phyloP scores from a whole-genome alignment of 2,113 vertebrate species.

The Heterotilapia buettikoferi region DNA sequence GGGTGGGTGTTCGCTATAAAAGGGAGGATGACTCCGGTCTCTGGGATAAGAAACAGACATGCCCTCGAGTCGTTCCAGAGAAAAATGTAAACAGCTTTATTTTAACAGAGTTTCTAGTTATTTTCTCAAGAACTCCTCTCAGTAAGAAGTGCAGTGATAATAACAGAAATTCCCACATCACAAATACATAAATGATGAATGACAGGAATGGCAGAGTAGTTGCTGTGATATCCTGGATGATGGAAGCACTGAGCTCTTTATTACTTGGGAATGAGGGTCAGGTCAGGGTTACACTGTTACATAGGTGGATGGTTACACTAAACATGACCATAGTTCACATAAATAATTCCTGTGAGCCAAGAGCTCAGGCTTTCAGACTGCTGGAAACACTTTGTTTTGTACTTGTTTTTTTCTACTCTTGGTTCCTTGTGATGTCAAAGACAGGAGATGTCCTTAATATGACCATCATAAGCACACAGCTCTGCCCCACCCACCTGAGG shows the following conservation, averaged over 20 bases:
- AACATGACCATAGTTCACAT: not conserved
- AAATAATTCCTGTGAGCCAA: not conserved
- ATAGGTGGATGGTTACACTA: not conserved
- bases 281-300: not conserved
- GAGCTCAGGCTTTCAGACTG: not conserved
- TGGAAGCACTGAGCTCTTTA: not conserved
- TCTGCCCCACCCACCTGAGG: not conserved
- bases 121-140: slow-evolving; percentile 21
- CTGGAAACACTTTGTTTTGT: not conserved
- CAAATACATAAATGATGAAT: not conserved
- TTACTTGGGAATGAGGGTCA: not conserved
- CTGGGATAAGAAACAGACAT: slow-evolving; percentile 42
- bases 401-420: not conserved
- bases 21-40: slow-evolving; percentile 27
- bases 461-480: not conserved
- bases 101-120: slow-evolving; percentile 2
- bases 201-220: not conserved
- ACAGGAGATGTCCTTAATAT: not conserved
- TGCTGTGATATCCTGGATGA: not conserved
- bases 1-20: slow-evolving; percentile 10
- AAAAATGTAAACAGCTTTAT: slow-evolving; percentile 56
- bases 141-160: not conserved
- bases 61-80: not conserved
- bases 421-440: not conserved
- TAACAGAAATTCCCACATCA: not conserved